Base-by-base conservation (phyloP, 1,140 invertebrate species). In the Cydia amplana region DNA sequence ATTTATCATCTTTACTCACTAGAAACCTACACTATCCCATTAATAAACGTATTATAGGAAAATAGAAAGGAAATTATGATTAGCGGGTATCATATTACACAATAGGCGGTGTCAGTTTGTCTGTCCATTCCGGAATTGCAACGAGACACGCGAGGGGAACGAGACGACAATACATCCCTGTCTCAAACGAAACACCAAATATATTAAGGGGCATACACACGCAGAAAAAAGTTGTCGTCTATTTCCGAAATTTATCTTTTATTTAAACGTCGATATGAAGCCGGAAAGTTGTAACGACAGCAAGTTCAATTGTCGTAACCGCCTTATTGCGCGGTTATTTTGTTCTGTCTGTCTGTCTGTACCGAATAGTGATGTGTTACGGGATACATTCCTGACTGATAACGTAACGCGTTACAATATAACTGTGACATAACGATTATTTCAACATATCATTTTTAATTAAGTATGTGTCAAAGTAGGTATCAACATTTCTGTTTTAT, bases 71-170 rank as follows among this genome's bases (percentile, higher is more conserved):
- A 23, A 23, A 60, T 60, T 60, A 23, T 60, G 20, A 60, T 60
- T 23, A 60, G 0, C 20, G 4, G 20, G 55, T 60, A 60, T 60
- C 18, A 60, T 60, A 23, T 60, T 12, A 60, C 23, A 60, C 20
- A 60, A 60, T 23, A 20, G 55, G 55, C 55, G 20, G 55, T 60
- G 55, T 60, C 55, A 12, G 55, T 60, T 60, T 18, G 51, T 55
- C 20, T 20, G 55, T 10, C 2, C 1, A 9, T 55, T 55, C 55
- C 18, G 55, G 20, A 60, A 60, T 23, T 60, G 55, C 55, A 60
- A 12, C 20, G 0, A 12, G 20, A 23, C 18, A 60, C 55, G 55
- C 55, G 55, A 60, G 55, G 55, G 55, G 55, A 12, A 60, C 10
- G 20, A 46, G 43, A 46, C 43, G 43, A 16, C 0, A 46, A 46